Evolutionary conservation across 2,797 vertebrate genomes (phyloP).

Genomic region (Gambelia wislizenii): DNA sequence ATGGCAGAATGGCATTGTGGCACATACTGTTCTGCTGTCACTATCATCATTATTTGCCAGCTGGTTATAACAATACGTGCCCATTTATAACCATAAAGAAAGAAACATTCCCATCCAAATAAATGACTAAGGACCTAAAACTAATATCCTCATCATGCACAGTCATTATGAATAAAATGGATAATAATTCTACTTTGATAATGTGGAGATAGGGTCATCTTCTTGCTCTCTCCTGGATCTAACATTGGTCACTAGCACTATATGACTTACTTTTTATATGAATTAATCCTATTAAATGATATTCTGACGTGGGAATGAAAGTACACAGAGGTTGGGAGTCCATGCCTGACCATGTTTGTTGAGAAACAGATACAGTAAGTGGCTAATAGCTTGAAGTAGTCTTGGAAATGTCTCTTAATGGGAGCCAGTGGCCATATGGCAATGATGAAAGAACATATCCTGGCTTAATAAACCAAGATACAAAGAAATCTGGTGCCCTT

Average conservation of each 20-base stretch:
- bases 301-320: rapidly evolving
- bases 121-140: constrained; percentile 8
- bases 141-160: background rate
- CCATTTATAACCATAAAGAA: constrained; percentile 28
- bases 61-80: background rate
- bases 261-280: background rate
- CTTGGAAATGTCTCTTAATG: background rate
- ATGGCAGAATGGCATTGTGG: constrained; percentile 45
- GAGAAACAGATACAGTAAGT: background rate
- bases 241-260: background rate
- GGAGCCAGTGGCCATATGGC: background rate
- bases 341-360: background rate
- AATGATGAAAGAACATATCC: background rate
- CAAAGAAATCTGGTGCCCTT: background rate
- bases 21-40: background rate
- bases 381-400: background rate
- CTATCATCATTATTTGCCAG: background rate
- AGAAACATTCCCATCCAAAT: constrained; percentile 25
- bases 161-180: background rate
- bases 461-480: background rate
- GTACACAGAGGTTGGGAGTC: background rate
- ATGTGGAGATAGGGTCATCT: background rate
- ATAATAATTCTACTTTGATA: background rate
- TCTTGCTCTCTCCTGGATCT: background rate
- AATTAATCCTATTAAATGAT: constrained; percentile 7